Evolutionary conservation across 2,888 invertebrate species (phyloP).

Genomic region (Plemyria rubiginata): DNA sequence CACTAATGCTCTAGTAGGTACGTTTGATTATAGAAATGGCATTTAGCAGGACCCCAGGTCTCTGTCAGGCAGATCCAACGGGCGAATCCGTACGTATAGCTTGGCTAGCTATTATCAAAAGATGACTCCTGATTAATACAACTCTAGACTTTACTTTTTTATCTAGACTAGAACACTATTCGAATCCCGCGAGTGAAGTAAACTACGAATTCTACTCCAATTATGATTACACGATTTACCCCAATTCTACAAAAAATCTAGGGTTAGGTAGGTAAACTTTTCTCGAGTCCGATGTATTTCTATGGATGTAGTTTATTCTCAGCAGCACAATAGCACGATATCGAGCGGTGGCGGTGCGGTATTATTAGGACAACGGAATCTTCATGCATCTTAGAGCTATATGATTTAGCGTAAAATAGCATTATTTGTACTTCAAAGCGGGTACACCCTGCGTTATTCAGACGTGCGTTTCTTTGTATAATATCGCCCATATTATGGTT

Average conservation of each 20-base stretch:
- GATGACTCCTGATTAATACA: too few relatives aligned
- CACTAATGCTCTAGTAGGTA: too few relatives aligned
- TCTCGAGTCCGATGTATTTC: conserved; percentile 1
- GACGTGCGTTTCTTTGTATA: neutral
- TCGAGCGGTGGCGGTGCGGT: conserved; percentile 16
- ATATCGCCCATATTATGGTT: too few relatives aligned
- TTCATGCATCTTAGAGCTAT: conserved; percentile 25
- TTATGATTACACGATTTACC: neutral
- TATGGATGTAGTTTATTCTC: neutral
- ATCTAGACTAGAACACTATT: neutral
- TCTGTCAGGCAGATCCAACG: too few relatives aligned
- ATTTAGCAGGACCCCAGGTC: too few relatives aligned
- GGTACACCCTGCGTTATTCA: neutral
- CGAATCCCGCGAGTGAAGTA: too few relatives aligned
- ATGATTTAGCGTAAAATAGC: conserved; percentile 2
- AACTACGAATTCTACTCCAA: neutral
- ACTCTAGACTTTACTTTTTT: too few relatives aligned
- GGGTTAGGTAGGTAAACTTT: conserved; percentile 26
- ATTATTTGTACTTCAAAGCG: neutral
- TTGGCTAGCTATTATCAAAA: too few relatives aligned
- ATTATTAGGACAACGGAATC: conserved; percentile 14
- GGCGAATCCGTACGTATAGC: too few relatives aligned
- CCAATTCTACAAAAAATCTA: neutral
- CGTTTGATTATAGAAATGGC: too few relatives aligned
- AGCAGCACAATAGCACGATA: conserved; percentile 19